phyloP scores from a whole-genome alignment of 2,113 vertebrate genomes.

The Colius striatus region DNA sequence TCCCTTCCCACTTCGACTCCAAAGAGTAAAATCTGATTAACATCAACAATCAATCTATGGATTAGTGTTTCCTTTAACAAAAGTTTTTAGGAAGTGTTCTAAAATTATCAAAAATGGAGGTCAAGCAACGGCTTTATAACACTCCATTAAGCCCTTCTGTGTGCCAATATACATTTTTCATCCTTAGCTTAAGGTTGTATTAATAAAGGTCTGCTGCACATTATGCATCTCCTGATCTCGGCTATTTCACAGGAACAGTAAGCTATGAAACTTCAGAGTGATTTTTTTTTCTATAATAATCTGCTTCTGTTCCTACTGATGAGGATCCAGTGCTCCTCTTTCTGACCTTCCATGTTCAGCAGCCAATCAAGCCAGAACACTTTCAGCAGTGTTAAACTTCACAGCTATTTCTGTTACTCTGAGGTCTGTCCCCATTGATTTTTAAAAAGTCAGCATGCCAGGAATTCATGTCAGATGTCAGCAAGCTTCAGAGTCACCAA shows the following conservation, averaged over 20 bases:
- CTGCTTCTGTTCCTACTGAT: slow-evolving; percentile 68
- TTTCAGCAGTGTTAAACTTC: slow-evolving; percentile 73
- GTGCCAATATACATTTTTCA: slow-evolving; percentile 64
- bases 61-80: background rate
- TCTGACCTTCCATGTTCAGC: slow-evolving; percentile 66
- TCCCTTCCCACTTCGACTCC: background rate
- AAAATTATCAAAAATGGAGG: slow-evolving; percentile 61
- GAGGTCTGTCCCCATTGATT: slow-evolving; percentile 76
- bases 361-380: slow-evolving; percentile 68
- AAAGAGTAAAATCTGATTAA: background rate
- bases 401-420: slow-evolving; percentile 71
- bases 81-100: slow-evolving; percentile 42
- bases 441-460: slow-evolving; percentile 72
- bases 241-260: slow-evolving; percentile 62
- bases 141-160: slow-evolving; percentile 41
- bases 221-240: slow-evolving; percentile 64
- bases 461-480: slow-evolving; percentile 78
- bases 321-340: slow-evolving; percentile 68
- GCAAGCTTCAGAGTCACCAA: slow-evolving; percentile 67
- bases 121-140: slow-evolving; percentile 49
- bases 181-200: slow-evolving; percentile 71
- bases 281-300: slow-evolving; percentile 65
- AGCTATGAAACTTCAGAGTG: slow-evolving; percentile 63
- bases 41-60: background rate
- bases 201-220: slow-evolving; percentile 73